Conservation (phyloP, 1,140 invertebrate species). For the Rhyacophila brunnea region DNA sequence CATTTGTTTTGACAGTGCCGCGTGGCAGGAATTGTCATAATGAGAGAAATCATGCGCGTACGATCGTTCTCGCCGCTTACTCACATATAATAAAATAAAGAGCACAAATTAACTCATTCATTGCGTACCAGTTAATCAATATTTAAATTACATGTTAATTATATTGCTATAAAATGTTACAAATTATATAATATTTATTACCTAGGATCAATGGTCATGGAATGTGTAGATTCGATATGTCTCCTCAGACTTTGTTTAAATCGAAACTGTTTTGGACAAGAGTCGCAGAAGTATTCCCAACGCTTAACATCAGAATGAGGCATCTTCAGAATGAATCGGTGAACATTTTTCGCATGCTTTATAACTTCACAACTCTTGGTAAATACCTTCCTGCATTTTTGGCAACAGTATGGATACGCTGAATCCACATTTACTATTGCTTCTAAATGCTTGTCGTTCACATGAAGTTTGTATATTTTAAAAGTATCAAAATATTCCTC, state of each 20-base stretch:
- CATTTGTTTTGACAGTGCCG: no score
- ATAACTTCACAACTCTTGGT: not conserved
- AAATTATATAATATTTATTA: no score
- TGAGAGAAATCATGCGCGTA: no score
- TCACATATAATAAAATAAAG: no score
- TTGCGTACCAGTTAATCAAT: no score
- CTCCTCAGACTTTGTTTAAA: slow-evolving; percentile 11
- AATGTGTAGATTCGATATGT: slow-evolving; percentile 9
- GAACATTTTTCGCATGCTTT: slow-evolving; percentile 3
- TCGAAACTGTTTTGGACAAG: slow-evolving; percentile 6
- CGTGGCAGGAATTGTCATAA: no score
- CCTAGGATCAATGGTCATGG: not conserved
- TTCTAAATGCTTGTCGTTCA: not conserved
- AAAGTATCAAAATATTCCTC: not conserved
- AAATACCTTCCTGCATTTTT: slow-evolving; percentile 5
- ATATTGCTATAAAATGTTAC: no score
- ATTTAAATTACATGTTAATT: no score
- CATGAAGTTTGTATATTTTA: not conserved
- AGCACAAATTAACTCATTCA: no score
- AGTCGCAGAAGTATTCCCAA: slow-evolving; percentile 2
- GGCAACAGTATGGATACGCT: not conserved
- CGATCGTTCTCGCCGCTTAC: no score
- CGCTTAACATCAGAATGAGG: not conserved
- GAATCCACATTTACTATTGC: not conserved
- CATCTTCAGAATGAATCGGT: not conserved